Conservation (phyloP, 2,113 vertebrate species). For the Chionomys nivalis region DNA sequence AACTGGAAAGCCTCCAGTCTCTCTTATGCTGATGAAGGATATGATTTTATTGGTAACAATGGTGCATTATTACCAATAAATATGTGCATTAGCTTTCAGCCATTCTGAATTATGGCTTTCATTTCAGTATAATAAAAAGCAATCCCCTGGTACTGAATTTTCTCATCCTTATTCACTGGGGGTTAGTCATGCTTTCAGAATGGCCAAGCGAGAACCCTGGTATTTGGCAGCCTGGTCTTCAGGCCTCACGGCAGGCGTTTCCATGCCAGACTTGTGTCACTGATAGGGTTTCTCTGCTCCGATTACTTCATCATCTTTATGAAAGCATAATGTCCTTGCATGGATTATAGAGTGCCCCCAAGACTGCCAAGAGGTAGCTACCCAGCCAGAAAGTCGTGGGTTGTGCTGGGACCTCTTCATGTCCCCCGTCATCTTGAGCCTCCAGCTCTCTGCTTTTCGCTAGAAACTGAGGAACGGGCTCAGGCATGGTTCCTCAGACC, state of each 20-base stretch:
- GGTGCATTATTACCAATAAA: not conserved
- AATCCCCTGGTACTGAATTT: not conserved
- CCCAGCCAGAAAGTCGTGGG: not conserved
- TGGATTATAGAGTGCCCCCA: not conserved
- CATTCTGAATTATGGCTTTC: slow-evolving; percentile 6
- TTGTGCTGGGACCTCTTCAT: not conserved
- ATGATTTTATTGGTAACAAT: not conserved
- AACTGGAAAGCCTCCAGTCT: not conserved
- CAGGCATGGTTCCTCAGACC: not conserved
- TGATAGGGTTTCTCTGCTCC: not conserved
- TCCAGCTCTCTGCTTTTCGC: not conserved
- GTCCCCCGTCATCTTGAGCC: accelerated
- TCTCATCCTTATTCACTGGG: not conserved
- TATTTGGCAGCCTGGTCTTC: slow-evolving; percentile 25
- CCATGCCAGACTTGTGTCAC: not conserved
- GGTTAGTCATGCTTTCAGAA: slow-evolving; percentile 33
- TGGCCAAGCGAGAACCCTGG: not conserved
- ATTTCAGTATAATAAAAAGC: slow-evolving; percentile 14
- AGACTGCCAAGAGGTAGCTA: not conserved
- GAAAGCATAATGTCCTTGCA: not conserved
- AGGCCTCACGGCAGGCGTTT: not conserved
- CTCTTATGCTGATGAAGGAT: not conserved
- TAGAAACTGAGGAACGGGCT: not conserved
- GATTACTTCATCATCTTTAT: slow-evolving; percentile 4
- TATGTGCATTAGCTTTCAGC: not conserved